These are phyloP conservation scores for Rhinichthys osculus DNA, from an alignment of 2,797 vertebrate species.

Conservation along the genomic window DNA sequence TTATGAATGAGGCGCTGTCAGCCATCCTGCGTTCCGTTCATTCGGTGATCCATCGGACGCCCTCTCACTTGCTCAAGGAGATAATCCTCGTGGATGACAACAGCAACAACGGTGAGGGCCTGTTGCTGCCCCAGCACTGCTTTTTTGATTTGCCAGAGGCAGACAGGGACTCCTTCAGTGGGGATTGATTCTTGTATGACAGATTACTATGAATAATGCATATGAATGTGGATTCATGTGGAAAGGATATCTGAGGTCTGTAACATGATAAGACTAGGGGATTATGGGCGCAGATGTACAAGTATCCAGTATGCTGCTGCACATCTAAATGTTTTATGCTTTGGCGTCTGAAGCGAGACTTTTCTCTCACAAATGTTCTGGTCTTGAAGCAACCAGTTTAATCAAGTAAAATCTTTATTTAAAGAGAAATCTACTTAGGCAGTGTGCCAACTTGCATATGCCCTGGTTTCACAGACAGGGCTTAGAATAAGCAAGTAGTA, in stretches of 20 bases:
- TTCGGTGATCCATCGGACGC: constrained; percentile 83
- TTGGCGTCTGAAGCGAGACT: not conserved
- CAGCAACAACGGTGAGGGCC: constrained; percentile 81
- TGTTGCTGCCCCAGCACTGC: not conserved
- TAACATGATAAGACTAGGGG: not conserved
- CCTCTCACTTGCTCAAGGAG: constrained; percentile 86
- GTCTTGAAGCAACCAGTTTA: not conserved
- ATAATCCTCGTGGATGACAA: constrained; percentile 89
- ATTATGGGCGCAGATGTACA: constrained; percentile 13
- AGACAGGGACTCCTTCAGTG: constrained; percentile 9
- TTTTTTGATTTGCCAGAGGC: not conserved
- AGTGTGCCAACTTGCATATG: too few species aligned
- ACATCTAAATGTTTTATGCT: constrained; percentile 11
- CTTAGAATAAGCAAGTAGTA: too few species aligned
- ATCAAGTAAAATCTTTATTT: not conserved
- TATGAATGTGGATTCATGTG: constrained; percentile 32
- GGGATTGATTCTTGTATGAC: constrained; percentile 15
- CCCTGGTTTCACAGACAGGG: too few species aligned
- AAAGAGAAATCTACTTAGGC: too few species aligned
- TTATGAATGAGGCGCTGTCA: constrained; percentile 87
- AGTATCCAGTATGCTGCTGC: not conserved
- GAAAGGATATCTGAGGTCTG: constrained; percentile 5
- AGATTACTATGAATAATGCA: constrained; percentile 39
- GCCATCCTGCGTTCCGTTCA: constrained; percentile 87
- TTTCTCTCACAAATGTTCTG: not conserved